Percentiles rank a stretch among this genome's conserved stretches.
Conservation (phyloP, 2,113 vertebrate species). For the Mormoops blainvillei region DNA sequence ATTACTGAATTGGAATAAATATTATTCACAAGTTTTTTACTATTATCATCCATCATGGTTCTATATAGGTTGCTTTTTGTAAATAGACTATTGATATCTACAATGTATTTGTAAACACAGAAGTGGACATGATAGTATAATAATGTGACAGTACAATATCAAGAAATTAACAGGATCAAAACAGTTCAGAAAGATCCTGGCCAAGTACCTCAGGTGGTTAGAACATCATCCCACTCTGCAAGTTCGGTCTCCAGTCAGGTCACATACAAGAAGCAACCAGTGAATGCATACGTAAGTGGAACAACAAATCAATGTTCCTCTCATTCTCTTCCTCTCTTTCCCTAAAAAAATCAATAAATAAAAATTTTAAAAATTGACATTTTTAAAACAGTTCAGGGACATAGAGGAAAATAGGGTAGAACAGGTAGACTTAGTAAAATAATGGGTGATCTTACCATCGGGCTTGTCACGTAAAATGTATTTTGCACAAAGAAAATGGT, state of each 20-base stretch:
- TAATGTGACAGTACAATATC: background rate
- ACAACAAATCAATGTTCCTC: too few relatives aligned
- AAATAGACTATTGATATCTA: background rate
- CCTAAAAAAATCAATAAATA: too few relatives aligned
- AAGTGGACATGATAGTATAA: background rate
- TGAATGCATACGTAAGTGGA: too few relatives aligned
- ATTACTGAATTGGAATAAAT: background rate
- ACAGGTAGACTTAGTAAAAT: background rate
- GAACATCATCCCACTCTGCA: too few relatives aligned
- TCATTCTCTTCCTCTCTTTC: too few relatives aligned
- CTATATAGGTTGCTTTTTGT: background rate
- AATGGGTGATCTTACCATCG: background rate
- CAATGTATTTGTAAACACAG: background rate
- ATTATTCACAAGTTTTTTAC: background rate
- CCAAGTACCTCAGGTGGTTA: too few relatives aligned
- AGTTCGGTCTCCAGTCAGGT: too few relatives aligned
- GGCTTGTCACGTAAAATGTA: background rate
- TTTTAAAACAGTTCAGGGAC: background rate
- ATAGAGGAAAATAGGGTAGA: background rate
- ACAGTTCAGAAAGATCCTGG: background rate
- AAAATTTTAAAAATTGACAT: too few relatives aligned
- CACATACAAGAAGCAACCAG: too few relatives aligned
- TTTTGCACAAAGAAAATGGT: background rate
- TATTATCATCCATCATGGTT: background rate
- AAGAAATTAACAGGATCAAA: background rate